Evolutionary conservation across 2,113 vertebrate species (phyloP), one percentile per base, ranked within the genome.

Genomic region (Setophaga kirtlandii): DNA sequence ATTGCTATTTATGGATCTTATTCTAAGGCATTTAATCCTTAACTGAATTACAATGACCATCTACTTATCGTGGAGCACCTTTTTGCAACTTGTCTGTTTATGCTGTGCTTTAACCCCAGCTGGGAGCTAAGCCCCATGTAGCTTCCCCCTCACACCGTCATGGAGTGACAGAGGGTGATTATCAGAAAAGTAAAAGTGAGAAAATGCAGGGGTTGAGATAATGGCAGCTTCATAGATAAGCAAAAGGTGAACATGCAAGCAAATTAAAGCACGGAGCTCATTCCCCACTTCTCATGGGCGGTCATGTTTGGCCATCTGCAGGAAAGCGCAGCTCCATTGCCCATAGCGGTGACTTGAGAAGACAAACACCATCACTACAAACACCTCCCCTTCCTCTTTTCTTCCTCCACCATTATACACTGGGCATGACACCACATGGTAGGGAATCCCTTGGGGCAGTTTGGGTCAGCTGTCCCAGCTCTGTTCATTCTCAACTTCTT

Each of bases 361-460:
- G 37, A 16, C 10, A 59, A 65, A 19, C 6, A 8, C 5, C 11
- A 23, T 6, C 6, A 37, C 4, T 20, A 22, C 9, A n/a, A 65
- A 50, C 22, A 50, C 16, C 3, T 5, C 4, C 0, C 1, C 2
- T 8, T 24, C 24, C 12, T 8, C 50, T 41, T 53, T 14, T 37
- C 15, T 65, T 73, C 23, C 37, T 31, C 15, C 18, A 58, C 27
- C 10, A 50, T 37, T 37, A 11, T 16, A 28, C 11, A 3, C 27
- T 50, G 17, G 37, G 12, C 18, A 44, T 37, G 18, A 5, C 18
- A 19, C 50, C 9, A 4, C 19, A 11, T 11, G 18, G 4, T 44
- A 65, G 12, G 33, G 35, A 64, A 37, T 50, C 67, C 14, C 58
- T 37, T 27, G 12, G 14, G 31, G 58, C 21, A 27, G 14, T 2